Percentiles rank a stretch among this genome's conserved stretches.
Conservation (phyloP, 1,140 invertebrate species). For the Bactericera cockerelli region DNA sequence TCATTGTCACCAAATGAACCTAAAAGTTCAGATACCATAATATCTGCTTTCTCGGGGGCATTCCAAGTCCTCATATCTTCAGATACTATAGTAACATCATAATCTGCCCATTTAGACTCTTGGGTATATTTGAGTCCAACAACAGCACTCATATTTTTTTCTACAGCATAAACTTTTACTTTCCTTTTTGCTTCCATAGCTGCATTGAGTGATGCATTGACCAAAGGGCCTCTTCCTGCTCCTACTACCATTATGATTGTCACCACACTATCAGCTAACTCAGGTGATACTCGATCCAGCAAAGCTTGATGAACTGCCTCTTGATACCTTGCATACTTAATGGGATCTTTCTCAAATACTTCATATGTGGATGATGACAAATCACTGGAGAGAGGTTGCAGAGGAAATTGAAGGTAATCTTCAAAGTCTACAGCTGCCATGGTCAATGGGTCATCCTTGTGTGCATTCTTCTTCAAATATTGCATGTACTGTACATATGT, state of each 20-base stretch:
- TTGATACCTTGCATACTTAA: conserved; percentile 91
- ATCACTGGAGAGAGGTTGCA: conserved; percentile 91
- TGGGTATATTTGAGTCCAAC: conserved; percentile 66
- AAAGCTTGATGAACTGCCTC: conserved; percentile 64
- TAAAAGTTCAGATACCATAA: conserved; percentile 89
- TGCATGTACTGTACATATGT: conserved; percentile 10
- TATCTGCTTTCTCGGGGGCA: conserved; percentile 70
- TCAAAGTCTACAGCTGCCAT: conserved; percentile 62
- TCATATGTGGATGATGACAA: conserved; percentile 92
- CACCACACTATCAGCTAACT: conserved; percentile 15
- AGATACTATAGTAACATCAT: conserved; percentile 52
- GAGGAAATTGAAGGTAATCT: conserved; percentile 74
- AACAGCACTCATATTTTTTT: conserved; percentile 96
- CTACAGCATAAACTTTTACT: conserved; percentile 80
- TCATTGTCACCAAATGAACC: conserved; percentile 99
- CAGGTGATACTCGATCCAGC: conserved; percentile 30
- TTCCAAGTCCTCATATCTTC: conserved; percentile 84
- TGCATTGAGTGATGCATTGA: conserved; percentile 68
- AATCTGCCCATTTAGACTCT: conserved; percentile 61
- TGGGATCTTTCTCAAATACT: conserved; percentile 94
- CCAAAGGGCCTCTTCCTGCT: conserved; percentile 88
- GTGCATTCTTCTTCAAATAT: conserved; percentile 11
- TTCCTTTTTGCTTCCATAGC: conserved; percentile 44
- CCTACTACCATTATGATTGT: conserved; percentile 80
- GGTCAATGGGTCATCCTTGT: conserved; percentile 36